A percentile compares a stretch with the other conserved stretches of the same genome.
Conservation (phyloP, 1,140 invertebrate species). For the Teleogryllus occipitalis region DNA sequence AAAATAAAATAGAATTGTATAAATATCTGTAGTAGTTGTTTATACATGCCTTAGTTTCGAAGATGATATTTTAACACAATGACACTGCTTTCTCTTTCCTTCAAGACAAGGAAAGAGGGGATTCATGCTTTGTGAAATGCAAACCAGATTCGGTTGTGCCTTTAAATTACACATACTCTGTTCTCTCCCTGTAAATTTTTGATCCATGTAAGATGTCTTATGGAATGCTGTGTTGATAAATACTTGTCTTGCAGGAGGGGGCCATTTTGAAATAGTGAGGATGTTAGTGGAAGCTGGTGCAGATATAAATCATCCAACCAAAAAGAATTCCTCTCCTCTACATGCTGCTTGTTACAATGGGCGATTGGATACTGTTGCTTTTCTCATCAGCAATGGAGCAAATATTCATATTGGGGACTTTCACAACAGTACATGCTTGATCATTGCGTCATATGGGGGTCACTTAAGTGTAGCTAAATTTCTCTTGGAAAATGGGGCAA, state of each 20-base stretch:
- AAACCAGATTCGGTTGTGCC: no score
- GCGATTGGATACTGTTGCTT: slow-evolving; percentile 78
- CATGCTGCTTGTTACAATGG: slow-evolving; percentile 81
- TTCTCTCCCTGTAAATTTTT: no score
- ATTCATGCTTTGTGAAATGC: no score
- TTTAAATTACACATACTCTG: no score
- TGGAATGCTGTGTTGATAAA: no score
- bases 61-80: no score
- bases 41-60: no score
- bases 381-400: slow-evolving; percentile 66
- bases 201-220: no score
- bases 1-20: no score
- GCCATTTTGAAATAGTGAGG: slow-evolving; percentile 80
- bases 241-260: slow-evolving; percentile 44
- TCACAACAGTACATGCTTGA: slow-evolving; percentile 88
- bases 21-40: no score
- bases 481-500: slow-evolving; percentile 69
- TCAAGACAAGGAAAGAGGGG: no score
- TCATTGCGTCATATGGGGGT: slow-evolving; percentile 85
- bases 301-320: slow-evolving; percentile 77
- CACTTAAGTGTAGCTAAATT: slow-evolving; percentile 53
- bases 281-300: slow-evolving; percentile 77
- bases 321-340: slow-evolving; percentile 75
- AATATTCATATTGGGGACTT: slow-evolving; percentile 81
- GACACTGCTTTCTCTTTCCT: no score